Base-by-base conservation (phyloP, 2,113 vertebrate genomes). In the Rattus norvegicus region DNA sequence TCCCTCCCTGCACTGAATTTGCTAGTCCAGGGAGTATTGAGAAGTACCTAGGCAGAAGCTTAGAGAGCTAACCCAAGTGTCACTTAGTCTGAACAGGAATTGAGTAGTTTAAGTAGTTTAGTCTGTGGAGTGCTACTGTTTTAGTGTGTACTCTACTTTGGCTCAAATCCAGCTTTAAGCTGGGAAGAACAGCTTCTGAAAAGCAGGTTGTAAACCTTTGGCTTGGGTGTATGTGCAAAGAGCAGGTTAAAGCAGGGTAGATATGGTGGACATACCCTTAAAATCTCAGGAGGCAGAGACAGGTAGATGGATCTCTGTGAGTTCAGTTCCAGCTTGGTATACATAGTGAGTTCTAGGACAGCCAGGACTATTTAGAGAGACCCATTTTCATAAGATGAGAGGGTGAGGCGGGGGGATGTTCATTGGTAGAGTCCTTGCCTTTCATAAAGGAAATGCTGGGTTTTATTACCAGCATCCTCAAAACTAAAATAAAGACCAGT, bases 81-180 rank as follows among this genome's bases (percentile, higher is more conserved):
- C 88, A 33, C 43, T 69, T 10, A 11, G 72, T 94, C 90, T 88
- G 72, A 63, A 77, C 59, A 39, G 30, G 59, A 59, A 52, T 36
- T 93, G 61, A 73, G 19, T 26, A 39, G 9, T 59, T 19, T 36
- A 73, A 73, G 19, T 26, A 39, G 9, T 59, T 19, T 36, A 73
- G 75, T 81, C 49, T 79, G 0, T 20, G 43, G 80, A 93, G 70
- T 76, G 20, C 33, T 79, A 56, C 65, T 65, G 81, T 90, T 87
- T 94, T 49, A 36, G 26, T 94, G 56, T 87, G n/a, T 20, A 6
- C 61, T 79, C 65, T 79, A 24, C 59, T 69, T 93, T 92, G 56
- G 83, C 90, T 84, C 69, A 84, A 59, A 80, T 90, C 88, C 84
- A 96, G 33, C 90, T 47, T 84, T 61, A 39, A 20, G 10, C 54